Percentiles rank a stretch among this genome's conserved stretches.
phyloP scores from a whole-genome alignment of 2,797 vertebrate species.

The Taenioides sp. region DNA sequence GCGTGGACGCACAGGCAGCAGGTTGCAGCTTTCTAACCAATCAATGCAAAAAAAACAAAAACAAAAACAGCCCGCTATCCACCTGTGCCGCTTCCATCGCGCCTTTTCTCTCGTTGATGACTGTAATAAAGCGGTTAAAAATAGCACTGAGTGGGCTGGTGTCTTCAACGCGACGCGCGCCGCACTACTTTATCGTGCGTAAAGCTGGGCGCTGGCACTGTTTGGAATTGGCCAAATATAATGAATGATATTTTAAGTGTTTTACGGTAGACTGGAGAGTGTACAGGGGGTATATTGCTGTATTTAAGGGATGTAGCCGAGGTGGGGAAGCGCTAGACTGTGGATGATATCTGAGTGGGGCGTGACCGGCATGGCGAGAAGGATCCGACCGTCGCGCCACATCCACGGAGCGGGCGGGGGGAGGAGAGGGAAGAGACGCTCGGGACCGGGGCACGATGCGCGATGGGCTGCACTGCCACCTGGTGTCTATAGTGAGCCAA shows the following conservation, averaged over 20 bases:
- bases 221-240: neutral
- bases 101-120: slow-evolving; percentile 46
- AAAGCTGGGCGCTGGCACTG: slow-evolving; percentile 18
- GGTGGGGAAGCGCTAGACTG: slow-evolving; percentile 34
- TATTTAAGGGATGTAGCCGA: slow-evolving; percentile 21
- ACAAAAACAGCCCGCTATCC: slow-evolving; percentile 35
- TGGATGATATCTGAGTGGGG: slow-evolving; percentile 65
- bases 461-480: slow-evolving; percentile 54
- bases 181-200: slow-evolving; percentile 36
- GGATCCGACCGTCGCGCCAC: slow-evolving; percentile 58
- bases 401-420: slow-evolving; percentile 45
- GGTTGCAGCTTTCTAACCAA: slow-evolving; percentile 21
- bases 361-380: slow-evolving; percentile 72
- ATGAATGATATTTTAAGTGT: neutral
- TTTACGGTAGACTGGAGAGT: slow-evolving; percentile 7
- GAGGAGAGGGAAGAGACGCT: slow-evolving; percentile 25
- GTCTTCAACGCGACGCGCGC: slow-evolving; percentile 35
- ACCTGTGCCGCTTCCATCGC: slow-evolving; percentile 41
- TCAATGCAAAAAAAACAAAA: slow-evolving; percentile 28
- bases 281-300: neutral
- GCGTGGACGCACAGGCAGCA: neutral
- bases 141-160: slow-evolving; percentile 49
- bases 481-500: slow-evolving; percentile 39
- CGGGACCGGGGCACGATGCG: slow-evolving; percentile 32
- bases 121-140: slow-evolving; percentile 54